These are phyloP conservation scores for Neria commutata DNA, from an alignment of 2,888 invertebrate genomes.

Conservation along the genomic window DNA sequence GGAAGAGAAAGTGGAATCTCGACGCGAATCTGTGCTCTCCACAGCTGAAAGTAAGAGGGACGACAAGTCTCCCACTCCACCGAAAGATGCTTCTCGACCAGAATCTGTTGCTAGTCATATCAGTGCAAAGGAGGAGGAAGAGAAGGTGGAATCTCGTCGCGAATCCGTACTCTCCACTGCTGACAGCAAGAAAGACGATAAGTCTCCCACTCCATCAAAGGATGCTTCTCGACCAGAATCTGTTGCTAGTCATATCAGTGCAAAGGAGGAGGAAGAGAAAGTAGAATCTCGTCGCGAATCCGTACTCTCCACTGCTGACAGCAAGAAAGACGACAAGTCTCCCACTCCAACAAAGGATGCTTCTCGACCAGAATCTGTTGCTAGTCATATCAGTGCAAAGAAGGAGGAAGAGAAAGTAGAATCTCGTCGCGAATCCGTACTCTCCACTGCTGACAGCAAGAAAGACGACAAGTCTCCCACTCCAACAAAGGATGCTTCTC, in stretches of 20 bases:
- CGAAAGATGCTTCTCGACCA: constrained; percentile 42
- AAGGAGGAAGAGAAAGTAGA: constrained; percentile 23
- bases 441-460: constrained; percentile 19
- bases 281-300: constrained; percentile 15
- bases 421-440: constrained; percentile 28
- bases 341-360: constrained; percentile 33
- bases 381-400: constrained; percentile 21
- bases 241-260: constrained; percentile 29
- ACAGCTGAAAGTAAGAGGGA: constrained; percentile 21
- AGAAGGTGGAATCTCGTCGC: constrained; percentile 12
- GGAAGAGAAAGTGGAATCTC: constrained; percentile 22
- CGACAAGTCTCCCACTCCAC: constrained; percentile 15
- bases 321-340: constrained; percentile 16
- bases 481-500: constrained; percentile 34
- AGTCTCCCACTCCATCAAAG: constrained; percentile 16
- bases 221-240: constrained; percentile 48
- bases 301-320: constrained; percentile 7
- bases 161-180: constrained; percentile 28
- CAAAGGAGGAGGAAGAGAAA: constrained; percentile 13
- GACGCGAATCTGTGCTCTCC: constrained; percentile 20
- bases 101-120: constrained; percentile 22
- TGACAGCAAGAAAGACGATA: constrained; percentile 26
- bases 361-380: constrained; percentile 40
- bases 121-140: constrained; percentile 12
- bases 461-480: constrained; percentile 22